These are phyloP conservation scores for Caerostris darwini DNA, from an alignment of 1,140 invertebrate species.

Conservation along the genomic window DNA sequence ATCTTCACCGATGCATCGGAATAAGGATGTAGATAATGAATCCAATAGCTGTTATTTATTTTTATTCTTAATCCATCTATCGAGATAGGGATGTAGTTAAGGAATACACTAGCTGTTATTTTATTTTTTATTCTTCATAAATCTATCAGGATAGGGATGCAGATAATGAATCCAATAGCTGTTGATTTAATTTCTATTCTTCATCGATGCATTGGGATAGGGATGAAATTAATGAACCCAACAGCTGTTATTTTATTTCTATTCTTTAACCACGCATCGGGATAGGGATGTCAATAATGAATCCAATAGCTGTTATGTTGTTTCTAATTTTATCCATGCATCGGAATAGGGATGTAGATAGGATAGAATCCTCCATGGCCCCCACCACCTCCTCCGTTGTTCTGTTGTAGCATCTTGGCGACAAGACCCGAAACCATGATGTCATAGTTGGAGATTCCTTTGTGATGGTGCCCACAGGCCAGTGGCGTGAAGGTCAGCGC, in stretches of 20 bases:
- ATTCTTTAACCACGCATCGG: no score
- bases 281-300: neutral
- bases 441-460: neutral
- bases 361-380: slow-evolving; percentile 16
- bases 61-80: no score
- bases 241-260: no score
- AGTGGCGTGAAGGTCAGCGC: neutral
- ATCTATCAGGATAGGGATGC: no score
- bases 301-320: neutral
- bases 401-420: slow-evolving; percentile 67
- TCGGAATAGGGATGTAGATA: slow-evolving; percentile 50
- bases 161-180: no score
- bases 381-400: slow-evolving; percentile 26
- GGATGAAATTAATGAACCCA: no score
- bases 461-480: neutral
- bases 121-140: no score
- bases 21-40: slow-evolving; percentile 44
- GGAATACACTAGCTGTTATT: no score
- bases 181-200: no score
- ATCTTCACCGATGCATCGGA: slow-evolving; percentile 17
- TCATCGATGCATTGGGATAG: neutral
- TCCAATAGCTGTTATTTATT: no score
- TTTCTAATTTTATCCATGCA: slow-evolving; percentile 17
- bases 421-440: slow-evolving; percentile 62
- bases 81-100: no score